These are phyloP conservation scores for Sparidentex hasta DNA, from an alignment of 2,797 vertebrate species.

Conservation along the genomic window DNA sequence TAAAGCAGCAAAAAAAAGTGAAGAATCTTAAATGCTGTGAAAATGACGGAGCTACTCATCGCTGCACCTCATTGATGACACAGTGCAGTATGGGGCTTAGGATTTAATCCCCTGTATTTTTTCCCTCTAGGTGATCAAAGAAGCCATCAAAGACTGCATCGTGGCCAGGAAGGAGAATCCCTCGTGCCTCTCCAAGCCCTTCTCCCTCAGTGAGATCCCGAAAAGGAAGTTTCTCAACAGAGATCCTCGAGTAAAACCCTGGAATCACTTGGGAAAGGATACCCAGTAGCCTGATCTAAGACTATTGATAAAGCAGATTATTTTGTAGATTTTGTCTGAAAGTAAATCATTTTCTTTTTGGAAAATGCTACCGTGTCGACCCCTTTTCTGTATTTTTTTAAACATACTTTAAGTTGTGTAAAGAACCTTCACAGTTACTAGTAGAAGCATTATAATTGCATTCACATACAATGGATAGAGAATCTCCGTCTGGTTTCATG, in stretches of 20 bases:
- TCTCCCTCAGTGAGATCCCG: conserved; percentile 92
- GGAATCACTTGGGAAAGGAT: conserved; percentile 64
- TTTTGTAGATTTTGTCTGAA: conserved; percentile 26
- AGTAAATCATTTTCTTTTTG: conserved; percentile 59
- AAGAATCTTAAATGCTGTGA: too few relatives aligned
- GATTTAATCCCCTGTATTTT: conserved; percentile 3
- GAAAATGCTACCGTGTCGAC: conserved; percentile 30
- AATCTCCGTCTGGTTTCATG: conserved; percentile 18
- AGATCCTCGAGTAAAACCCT: conserved; percentile 76
- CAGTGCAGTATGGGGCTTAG: not conserved
- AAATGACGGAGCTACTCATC: too few relatives aligned
- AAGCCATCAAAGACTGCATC: conserved; percentile 93
- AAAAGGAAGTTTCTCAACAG: conserved; percentile 91
- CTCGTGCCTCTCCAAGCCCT: conserved; percentile 85
- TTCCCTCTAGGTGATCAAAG: conserved; percentile 90
- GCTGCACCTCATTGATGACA: not conserved
- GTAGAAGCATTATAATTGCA: conserved; percentile 27
- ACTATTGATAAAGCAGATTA: conserved; percentile 24
- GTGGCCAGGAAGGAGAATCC: conserved; percentile 90
- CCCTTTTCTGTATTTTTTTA: conserved; percentile 33
- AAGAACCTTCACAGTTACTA: conserved; percentile 34
- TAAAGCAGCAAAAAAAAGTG: too few relatives aligned
- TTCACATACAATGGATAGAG: not conserved
- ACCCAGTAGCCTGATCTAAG: conserved; percentile 23
- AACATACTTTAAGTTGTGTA: conserved; percentile 23